Conservation (phyloP, 2,113 vertebrate genomes). For the Macquaria ambigua region DNA sequence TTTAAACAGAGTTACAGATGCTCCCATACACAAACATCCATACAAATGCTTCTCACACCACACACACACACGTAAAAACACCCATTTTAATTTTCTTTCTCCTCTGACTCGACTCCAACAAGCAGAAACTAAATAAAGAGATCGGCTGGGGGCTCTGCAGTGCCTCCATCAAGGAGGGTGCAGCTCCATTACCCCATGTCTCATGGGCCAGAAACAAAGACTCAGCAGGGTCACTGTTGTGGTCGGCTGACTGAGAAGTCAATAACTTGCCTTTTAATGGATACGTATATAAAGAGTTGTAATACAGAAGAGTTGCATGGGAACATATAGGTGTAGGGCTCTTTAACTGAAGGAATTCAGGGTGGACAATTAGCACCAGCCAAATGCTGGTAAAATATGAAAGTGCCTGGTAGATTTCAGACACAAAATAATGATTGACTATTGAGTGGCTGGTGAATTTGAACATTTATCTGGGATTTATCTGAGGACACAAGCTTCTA, state of each 20-base stretch:
- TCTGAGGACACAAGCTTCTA: too few species aligned
- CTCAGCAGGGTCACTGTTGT: slow-evolving; percentile 51
- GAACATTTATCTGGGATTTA: too few species aligned
- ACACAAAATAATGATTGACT: too few species aligned
- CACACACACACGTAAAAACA: not conserved
- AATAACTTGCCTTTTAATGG: slow-evolving; percentile 38
- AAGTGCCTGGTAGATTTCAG: too few species aligned
- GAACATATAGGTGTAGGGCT: not conserved
- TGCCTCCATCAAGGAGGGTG: slow-evolving; percentile 25
- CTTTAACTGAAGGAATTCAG: not conserved
- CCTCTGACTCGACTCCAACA: not conserved
- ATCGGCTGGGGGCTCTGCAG: slow-evolving; percentile 41
- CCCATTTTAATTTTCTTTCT: slow-evolving; percentile 11
- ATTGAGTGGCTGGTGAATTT: too few species aligned
- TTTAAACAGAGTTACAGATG: not conserved
- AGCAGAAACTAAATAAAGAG: slow-evolving; percentile 48
- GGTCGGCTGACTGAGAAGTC: slow-evolving; percentile 30
- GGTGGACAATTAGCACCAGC: too few species aligned
- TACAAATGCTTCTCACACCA: not conserved
- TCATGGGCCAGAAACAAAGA: slow-evolving; percentile 45
- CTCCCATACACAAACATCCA: slow-evolving; percentile 19
- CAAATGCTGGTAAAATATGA: too few species aligned
- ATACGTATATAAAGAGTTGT: slow-evolving; percentile 21
- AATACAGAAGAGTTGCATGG: not conserved
- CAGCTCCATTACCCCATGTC: slow-evolving; percentile 45